These are phyloP conservation scores for Zeus faber DNA, from an alignment of 2,113 vertebrate species.

Conservation along the genomic window DNA sequence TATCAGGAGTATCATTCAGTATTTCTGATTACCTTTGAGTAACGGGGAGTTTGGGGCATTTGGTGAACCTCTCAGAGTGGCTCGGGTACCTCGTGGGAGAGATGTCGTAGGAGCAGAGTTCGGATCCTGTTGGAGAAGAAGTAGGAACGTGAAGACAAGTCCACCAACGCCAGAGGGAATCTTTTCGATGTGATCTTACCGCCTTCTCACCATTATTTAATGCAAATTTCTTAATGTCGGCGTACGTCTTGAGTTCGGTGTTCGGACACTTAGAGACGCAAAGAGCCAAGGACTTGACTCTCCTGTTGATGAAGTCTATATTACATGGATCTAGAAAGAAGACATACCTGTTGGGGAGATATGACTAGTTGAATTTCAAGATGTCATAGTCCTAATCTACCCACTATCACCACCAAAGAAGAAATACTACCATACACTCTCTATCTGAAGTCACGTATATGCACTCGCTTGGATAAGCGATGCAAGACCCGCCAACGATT, in stretches of 20 bases:
- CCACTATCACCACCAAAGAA: too few species aligned
- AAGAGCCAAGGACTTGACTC: slow-evolving; percentile 87
- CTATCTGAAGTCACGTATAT: too few species aligned
- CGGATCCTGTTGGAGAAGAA: slow-evolving; percentile 75
- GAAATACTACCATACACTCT: too few species aligned
- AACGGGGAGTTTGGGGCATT: slow-evolving; percentile 93
- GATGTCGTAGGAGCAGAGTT: slow-evolving; percentile 87
- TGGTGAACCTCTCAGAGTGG: slow-evolving; percentile 62
- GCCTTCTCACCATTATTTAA: slow-evolving; percentile 78
- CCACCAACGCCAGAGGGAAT: background rate
- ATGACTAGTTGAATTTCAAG: too few species aligned
- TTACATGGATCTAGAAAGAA: slow-evolving; percentile 98
- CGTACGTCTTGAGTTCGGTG: slow-evolving; percentile 76
- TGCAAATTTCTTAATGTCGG: slow-evolving; percentile 86
- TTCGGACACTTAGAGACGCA: slow-evolving; percentile 89
- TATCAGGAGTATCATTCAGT: background rate
- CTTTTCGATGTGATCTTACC: background rate
- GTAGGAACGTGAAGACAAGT: background rate
- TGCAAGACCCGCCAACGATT: too few species aligned
- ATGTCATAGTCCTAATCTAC: too few species aligned
- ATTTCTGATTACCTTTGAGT: slow-evolving; percentile 79
- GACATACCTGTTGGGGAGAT: slow-evolving; percentile 79
- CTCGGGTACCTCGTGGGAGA: slow-evolving; percentile 75
- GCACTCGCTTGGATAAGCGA: too few species aligned
- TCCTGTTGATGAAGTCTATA: slow-evolving; percentile 85